Evolutionary conservation across 2,113 vertebrate species (phyloP).

Genomic region (Dasyurus viverrinus): DNA sequence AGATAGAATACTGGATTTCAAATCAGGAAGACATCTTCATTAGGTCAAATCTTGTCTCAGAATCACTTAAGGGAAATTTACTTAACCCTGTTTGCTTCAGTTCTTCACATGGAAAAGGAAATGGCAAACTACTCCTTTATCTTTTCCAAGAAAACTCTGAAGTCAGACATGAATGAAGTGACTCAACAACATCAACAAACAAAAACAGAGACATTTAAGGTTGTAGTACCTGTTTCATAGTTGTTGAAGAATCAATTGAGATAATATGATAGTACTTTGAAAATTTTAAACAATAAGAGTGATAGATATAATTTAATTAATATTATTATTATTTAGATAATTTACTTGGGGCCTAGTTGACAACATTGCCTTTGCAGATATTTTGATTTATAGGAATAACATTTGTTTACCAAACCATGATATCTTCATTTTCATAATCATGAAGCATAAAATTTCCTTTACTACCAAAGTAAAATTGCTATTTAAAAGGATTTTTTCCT

Average conservation of each 20-base stretch:
- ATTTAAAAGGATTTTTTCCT: rapidly evolving
- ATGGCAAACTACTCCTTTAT: no score
- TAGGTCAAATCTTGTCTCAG: background rate
- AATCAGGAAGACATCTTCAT: background rate
- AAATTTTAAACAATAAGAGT: background rate
- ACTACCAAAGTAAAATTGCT: rapidly evolving
- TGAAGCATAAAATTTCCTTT: rapidly evolving
- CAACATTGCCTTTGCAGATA: background rate
- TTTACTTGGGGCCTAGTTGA: background rate
- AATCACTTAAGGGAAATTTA: background rate
- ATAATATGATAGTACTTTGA: background rate
- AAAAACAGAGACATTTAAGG: background rate
- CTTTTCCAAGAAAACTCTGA: no score
- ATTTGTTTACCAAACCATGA: background rate
- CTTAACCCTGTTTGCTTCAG: no score
- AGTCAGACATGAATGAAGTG: no score
- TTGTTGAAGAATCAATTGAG: background rate
- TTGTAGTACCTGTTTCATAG: background rate
- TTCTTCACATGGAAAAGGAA: no score
- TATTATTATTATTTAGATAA: background rate
- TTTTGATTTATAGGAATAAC: background rate
- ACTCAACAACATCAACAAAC: no score
- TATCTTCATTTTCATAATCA: background rate
- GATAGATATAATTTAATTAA: background rate
- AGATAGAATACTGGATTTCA: background rate